A percentile compares a stretch with the other conserved stretches of the same genome.
Evolutionary conservation across 2,113 vertebrate genomes (phyloP).

Genomic region (Istiophorus platypterus): DNA sequence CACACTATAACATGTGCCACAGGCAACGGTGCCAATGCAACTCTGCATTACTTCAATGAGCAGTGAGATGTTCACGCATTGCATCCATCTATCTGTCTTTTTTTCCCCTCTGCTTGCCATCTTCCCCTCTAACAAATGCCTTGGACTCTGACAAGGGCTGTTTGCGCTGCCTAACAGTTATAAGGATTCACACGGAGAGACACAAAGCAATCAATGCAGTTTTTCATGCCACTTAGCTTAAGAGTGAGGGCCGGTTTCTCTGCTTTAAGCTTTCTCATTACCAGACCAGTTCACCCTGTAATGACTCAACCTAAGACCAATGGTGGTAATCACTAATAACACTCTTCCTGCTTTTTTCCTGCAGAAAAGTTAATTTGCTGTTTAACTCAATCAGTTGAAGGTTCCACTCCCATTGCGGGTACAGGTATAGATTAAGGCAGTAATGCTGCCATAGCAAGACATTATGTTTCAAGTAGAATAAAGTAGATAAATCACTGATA

Average conservation of each 20-base stretch:
- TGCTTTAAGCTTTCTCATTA: conserved; percentile 75
- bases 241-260: conserved; percentile 68
- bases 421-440: not conserved
- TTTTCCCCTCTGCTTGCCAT: conserved; percentile 3
- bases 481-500: not conserved
- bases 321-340: conserved; percentile 60
- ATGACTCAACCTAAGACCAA: conserved; percentile 66
- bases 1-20: not conserved
- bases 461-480: conserved; percentile 6
- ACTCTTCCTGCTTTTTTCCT: conserved; percentile 27
- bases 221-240: conserved; percentile 75
- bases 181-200: conserved; percentile 63
- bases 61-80: conserved; percentile 18
- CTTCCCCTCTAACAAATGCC: conserved; percentile 31
- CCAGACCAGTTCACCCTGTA: conserved; percentile 59
- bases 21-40: conserved; percentile 12
- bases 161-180: conserved; percentile 49
- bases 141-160: conserved; percentile 36
- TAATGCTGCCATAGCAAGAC: not conserved
- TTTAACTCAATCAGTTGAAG: conserved; percentile 39
- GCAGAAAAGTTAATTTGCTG: conserved; percentile 51
- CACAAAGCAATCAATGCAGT: conserved; percentile 66
- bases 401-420: conserved; percentile 1
- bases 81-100: conserved; percentile 9
- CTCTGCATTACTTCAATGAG: conserved; percentile 22